A percentile compares a stretch with the other conserved stretches of the same genome.
These are phyloP conservation scores for Tribolium freemani DNA, from an alignment of 2,888 invertebrate genomes.

Conservation along the genomic window DNA sequence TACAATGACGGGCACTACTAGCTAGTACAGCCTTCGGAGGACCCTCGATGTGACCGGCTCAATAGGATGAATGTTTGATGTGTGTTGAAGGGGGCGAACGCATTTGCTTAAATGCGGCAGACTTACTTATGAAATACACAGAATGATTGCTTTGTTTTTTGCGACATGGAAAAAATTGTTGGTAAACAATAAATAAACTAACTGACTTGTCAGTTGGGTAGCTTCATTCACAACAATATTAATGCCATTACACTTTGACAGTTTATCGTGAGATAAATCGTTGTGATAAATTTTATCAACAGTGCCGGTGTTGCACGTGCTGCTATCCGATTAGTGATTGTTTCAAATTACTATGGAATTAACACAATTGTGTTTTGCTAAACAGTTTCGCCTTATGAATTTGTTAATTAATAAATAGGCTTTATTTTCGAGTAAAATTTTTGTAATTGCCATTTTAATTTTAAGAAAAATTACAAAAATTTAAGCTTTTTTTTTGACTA, in stretches of 20 bases:
- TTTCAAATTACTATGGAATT: not conserved
- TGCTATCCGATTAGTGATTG: not conserved
- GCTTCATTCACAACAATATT: not conserved
- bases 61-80: slow-evolving; percentile 46
- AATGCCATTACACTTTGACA: not conserved
- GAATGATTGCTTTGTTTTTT: not conserved
- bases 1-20: slow-evolving; percentile 54
- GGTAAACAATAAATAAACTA: not conserved
- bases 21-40: slow-evolving; percentile 44
- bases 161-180: no score
- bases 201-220: not conserved
- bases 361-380: not conserved
- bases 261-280: not conserved
- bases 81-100: slow-evolving; percentile 40
- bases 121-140: slow-evolving; percentile 8
- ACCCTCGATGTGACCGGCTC: slow-evolving; percentile 39
- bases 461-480: no score
- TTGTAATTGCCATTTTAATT: no score
- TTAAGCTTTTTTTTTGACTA: no score
- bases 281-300: not conserved
- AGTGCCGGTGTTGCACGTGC: not conserved
- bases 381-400: no score
- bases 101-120: slow-evolving; percentile 42
- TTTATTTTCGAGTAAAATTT: no score
- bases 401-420: no score